Evolutionary conservation across 2,888 invertebrate genomes (phyloP), one percentile per base, ranked within the genome.

Genomic region (Dolichopus griseipennis): DNA sequence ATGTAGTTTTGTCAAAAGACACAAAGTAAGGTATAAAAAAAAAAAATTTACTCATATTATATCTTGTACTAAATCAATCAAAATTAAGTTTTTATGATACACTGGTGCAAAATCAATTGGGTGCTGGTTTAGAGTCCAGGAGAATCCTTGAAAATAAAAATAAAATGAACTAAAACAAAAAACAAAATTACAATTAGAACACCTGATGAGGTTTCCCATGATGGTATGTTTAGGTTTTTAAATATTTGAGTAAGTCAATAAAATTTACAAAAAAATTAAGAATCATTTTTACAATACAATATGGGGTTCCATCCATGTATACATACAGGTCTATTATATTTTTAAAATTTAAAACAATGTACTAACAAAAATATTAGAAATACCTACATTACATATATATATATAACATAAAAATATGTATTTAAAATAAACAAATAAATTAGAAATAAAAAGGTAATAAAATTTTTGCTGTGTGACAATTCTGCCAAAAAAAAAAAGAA

Each of bases 121-220:
- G 52, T 52, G n/a, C 52, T n/a, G 2, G 15, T 15, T n/a, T 37
- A 7, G 37, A 8, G 8, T 37, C 37, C 37, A 8, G 12, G 4
- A 37, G 37, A 37, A 37, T 27, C 5, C 3, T 27, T 27, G 27
- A 27, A 27, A 27, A 27, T 4, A 27, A 27, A 27, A 27, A 27
- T 27, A 27, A 27, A 27, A 27, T 5, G 27, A 27, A 27, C 27
- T 4, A 27, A 27, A 27, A 27, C 2, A 27, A 27, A 27, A 27
- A 27, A 27, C 27, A 27, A 27, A 27, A 5, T 27, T 27, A 27
- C 27, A 27, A 12, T 41, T 41, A 41, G 52, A 52, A 52, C 52
- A 52, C 52, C 52, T 52, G 52, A 52, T 52, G 52, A 52, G 52
- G 52, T 52, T 52, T 52, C 52, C n/a, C 52, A 52, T 52, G 52